phyloP scores from a whole-genome alignment of 2,888 invertebrate genomes.

The Lordiphosa fenestrarum region DNA sequence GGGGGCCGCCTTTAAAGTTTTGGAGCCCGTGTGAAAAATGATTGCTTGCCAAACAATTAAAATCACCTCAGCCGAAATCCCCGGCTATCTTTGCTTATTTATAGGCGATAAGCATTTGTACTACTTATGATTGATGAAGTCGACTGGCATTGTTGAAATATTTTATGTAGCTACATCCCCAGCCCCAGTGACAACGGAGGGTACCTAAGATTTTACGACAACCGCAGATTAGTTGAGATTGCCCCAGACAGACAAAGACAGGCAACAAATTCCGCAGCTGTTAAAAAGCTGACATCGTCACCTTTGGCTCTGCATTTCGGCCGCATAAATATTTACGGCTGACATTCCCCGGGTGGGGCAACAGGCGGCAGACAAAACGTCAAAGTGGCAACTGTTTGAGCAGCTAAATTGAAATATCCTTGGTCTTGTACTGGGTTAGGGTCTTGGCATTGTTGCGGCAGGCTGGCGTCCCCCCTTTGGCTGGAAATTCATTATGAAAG shows the following conservation, averaged over 20 bases:
- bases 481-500: constrained; percentile 55
- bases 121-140: constrained; percentile 64
- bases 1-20: constrained; percentile 48
- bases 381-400: constrained; percentile 73
- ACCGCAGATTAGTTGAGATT: constrained; percentile 70
- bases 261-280: constrained; percentile 69
- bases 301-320: constrained; percentile 59
- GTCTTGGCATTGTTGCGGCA: constrained; percentile 60
- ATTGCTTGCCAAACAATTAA: constrained; percentile 54
- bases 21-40: constrained; percentile 58
- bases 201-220: constrained; percentile 59
- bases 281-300: constrained; percentile 71
- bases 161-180: constrained; percentile 33
- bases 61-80: constrained; percentile 27
- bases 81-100: constrained; percentile 45
- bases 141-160: constrained; percentile 57
- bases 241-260: constrained; percentile 50
- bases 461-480: constrained; percentile 18
- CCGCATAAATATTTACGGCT: constrained; percentile 69
- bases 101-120: constrained; percentile 57
- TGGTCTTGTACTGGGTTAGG: constrained; percentile 20
- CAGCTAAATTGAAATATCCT: constrained; percentile 72
- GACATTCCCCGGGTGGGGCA: constrained; percentile 47
- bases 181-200: not conserved
- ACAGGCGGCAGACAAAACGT: constrained; percentile 54